Conservation (phyloP, 2,888 invertebrate genomes). For the Dicranocentrus wangi region DNA sequence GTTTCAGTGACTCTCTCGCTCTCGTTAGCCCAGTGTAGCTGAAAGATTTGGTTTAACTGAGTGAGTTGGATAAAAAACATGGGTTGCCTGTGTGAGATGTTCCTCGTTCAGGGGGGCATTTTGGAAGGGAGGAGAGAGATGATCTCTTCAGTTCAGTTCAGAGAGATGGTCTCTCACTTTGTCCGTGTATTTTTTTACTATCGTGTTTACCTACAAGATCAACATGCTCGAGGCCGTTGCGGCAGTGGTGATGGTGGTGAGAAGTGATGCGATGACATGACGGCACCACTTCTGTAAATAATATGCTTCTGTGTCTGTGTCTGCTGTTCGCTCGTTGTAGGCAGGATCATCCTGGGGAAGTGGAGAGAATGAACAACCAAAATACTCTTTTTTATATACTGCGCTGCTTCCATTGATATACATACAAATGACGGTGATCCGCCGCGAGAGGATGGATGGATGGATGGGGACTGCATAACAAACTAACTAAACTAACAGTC, state of each 20-base stretch:
- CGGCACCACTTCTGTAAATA: constrained; percentile 59
- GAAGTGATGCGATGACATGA: constrained; percentile 63
- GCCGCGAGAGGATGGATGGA: background rate
- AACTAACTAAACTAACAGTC: background rate
- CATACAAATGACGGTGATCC: constrained; percentile 48
- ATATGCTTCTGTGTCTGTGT: constrained; percentile 36
- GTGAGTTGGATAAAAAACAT: constrained; percentile 6
- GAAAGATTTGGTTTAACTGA: constrained; percentile 37
- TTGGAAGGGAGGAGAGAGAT: background rate
- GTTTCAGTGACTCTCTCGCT: background rate
- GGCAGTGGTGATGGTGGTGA: constrained; percentile 34
- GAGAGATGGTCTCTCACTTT: too few species aligned
- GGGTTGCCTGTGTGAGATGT: too few species aligned
- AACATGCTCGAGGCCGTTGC: constrained; percentile 41
- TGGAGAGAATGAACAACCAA: background rate
- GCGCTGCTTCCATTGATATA: constrained; percentile 38
- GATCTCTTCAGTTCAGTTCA: too few species aligned
- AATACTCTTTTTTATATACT: background rate
- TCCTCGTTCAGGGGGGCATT: background rate
- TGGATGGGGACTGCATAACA: constrained; percentile 19
- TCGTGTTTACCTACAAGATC: constrained; percentile 51
- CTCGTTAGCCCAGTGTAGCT: constrained; percentile 30
- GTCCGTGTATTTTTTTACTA: background rate
- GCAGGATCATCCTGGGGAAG: too few species aligned
- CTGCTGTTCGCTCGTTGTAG: constrained; percentile 6